Evolutionary conservation across 1,140 invertebrate species (phyloP), one percentile per base, ranked within the genome.

Genomic region (Maconellicoccus hirsutus): DNA sequence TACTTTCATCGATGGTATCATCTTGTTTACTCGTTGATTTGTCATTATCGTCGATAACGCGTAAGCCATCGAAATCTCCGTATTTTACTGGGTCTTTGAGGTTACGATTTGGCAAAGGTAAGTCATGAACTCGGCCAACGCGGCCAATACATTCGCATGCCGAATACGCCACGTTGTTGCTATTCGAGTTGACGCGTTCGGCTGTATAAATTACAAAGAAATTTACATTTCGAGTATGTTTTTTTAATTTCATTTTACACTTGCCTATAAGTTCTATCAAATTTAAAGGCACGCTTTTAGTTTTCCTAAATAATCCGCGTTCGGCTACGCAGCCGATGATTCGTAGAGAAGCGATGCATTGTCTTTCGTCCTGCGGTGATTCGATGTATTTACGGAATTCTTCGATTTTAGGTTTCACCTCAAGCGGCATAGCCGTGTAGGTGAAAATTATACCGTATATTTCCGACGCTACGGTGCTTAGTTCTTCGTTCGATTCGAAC

Each of bases 131-230:
- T 75, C 87, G 84, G 19, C 85, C 86, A 33, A 93, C 82, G 27
- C 87, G 80, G 16, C 89, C 88, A 59, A 93, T 78, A 23, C 86
- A 84, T 70, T 83, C 80, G 75, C 86, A 85, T 0, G 88, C 86
- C n/a, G 84, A 84, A 71, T 38, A 38, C 33, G 33, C 33, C 14
- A 38, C 14, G 14, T 6, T 7, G 33, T 38, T 38, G 14, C 6
- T 7, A 38, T 6, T 52, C n/a, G 42, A 52, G 16, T 19, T 52
- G n/a, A 52, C n/a, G 2, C n/a, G 42, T 52, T 52, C 42, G n/a
- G n/a, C 42, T 52, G n/a, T 16, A 8, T 16, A 16, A 52, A 52
- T 52, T 2, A 52, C 42, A 4, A 19, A 52, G 4, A 19, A 52
- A 3, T 16, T 52, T 8, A 52, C n/a, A 52, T 8, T 8, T 19